Conservation (phyloP, 2,888 invertebrate species). For the Sympetrum striolatum region DNA sequence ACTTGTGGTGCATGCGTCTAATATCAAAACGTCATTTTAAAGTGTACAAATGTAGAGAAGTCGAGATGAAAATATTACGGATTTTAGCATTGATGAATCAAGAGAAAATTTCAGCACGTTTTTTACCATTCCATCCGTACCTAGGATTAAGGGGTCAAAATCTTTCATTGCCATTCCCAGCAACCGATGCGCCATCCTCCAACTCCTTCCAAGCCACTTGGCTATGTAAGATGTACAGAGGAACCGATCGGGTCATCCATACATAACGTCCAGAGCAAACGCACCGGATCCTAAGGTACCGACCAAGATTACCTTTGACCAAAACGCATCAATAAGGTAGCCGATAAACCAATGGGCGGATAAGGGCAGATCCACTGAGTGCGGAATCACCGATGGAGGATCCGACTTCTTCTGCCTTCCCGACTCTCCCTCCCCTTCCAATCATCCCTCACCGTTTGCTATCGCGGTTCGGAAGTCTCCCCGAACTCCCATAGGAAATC, state of each 20-base stretch:
- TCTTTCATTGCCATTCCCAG: too few species aligned
- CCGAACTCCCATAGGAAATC: slow-evolving; percentile 22
- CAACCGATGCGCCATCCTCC: too few species aligned
- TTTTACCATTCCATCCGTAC: too few species aligned
- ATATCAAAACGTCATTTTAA: too few species aligned
- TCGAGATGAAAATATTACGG: too few species aligned
- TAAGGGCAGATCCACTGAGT: not conserved
- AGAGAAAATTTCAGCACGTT: too few species aligned
- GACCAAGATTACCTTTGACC: slow-evolving; percentile 24
- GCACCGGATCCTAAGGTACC: not conserved
- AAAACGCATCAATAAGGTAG: slow-evolving; percentile 27
- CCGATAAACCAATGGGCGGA: slow-evolving; percentile 31
- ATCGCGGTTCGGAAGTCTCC: slow-evolving; percentile 27
- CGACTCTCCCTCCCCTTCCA: not conserved
- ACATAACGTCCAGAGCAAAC: slow-evolving; percentile 5
- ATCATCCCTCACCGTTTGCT: not conserved
- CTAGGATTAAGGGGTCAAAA: too few species aligned
- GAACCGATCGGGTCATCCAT: not conserved
- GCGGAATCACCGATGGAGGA: not conserved
- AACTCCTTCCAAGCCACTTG: not conserved
- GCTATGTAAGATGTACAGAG: not conserved
- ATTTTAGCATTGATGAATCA: too few species aligned
- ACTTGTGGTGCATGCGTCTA: too few species aligned
- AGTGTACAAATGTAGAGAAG: too few species aligned
- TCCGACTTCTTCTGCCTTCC: not conserved